A percentile compares a stretch with the other conserved stretches of the same genome.
Conservation (phyloP, 30 jellyfish, hydroid and myxozoan genomes). For the Turritopsis rubra region DNA sequence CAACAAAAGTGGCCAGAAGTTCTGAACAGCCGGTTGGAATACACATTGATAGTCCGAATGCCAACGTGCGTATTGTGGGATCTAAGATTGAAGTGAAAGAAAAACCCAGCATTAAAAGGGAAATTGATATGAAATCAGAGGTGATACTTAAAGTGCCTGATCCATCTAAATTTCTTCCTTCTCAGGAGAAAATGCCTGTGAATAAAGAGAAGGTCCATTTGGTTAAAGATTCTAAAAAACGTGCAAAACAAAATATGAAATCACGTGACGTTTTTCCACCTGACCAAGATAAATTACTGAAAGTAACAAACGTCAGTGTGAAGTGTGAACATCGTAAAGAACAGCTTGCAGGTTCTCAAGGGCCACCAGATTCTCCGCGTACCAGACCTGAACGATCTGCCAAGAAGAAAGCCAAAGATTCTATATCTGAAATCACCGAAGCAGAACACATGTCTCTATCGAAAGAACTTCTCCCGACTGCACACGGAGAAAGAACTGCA, state of each 20-base stretch:
- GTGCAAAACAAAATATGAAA: background rate
- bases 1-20: background rate
- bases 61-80: conserved; percentile 35
- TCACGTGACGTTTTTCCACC: background rate
- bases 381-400: conserved; percentile 44
- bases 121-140: conserved; percentile 24
- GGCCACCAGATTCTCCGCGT: background rate
- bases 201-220: background rate
- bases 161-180: conserved; percentile 23
- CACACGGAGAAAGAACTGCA: background rate
- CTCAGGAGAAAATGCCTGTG: background rate
- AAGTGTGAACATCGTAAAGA: conserved; percentile 15
- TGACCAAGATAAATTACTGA: background rate
- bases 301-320: background rate
- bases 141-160: conserved; percentile 41
- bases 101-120: conserved; percentile 30
- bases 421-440: conserved; percentile 37
- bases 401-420: conserved; percentile 40
- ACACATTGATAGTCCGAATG: conserved; percentile 36
- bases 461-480: background rate
- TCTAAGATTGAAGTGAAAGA: conserved; percentile 44
- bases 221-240: background rate
- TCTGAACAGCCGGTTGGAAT: conserved; percentile 38
- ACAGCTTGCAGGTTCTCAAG: background rate
- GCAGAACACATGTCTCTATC: conserved; percentile 25